Percentiles rank a stretch among this genome's conserved stretches.
phyloP scores from a whole-genome alignment of 1,140 invertebrate species.

The Drosophila sturtevanti region DNA sequence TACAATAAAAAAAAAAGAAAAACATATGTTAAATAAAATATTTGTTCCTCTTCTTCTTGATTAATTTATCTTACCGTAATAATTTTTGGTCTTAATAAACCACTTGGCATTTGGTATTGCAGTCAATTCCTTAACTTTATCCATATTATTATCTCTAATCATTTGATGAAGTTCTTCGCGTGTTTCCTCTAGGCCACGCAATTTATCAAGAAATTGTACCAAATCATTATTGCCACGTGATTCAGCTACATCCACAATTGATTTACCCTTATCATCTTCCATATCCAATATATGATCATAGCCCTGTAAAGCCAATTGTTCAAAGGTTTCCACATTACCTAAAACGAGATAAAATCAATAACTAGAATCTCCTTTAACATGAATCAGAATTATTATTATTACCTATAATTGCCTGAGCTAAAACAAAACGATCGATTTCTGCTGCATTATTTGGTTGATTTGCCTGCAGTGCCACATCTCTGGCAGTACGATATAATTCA shows the following conservation, averaged over 20 bases:
- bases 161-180: slow-evolving; percentile 90
- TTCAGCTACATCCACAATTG: slow-evolving; percentile 87
- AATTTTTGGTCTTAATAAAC: slow-evolving; percentile 90
- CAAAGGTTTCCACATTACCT: slow-evolving; percentile 91
- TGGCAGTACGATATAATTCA: slow-evolving; percentile 91
- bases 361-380: not conserved
- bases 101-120: slow-evolving; percentile 85
- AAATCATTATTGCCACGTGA: slow-evolving; percentile 87
- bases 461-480: slow-evolving; percentile 92
- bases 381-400: slow-evolving; percentile 31
- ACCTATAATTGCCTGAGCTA: slow-evolving; percentile 90
- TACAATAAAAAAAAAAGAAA: no score
- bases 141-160: slow-evolving; percentile 87
- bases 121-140: slow-evolving; percentile 85
- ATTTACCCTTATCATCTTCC: slow-evolving; percentile 86
- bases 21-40: not conserved
- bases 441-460: slow-evolving; percentile 90
- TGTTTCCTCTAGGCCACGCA: slow-evolving; percentile 89
- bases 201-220: slow-evolving; percentile 86
- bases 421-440: slow-evolving; percentile 91
- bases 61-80: slow-evolving; percentile 82
- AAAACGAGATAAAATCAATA: slow-evolving; percentile 31
- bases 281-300: slow-evolving; percentile 94
- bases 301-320: slow-evolving; percentile 90
- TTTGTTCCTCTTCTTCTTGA: not conserved